Base-by-base conservation (phyloP, 1,140 invertebrate genomes). In the Drosophila seguyi region DNA sequence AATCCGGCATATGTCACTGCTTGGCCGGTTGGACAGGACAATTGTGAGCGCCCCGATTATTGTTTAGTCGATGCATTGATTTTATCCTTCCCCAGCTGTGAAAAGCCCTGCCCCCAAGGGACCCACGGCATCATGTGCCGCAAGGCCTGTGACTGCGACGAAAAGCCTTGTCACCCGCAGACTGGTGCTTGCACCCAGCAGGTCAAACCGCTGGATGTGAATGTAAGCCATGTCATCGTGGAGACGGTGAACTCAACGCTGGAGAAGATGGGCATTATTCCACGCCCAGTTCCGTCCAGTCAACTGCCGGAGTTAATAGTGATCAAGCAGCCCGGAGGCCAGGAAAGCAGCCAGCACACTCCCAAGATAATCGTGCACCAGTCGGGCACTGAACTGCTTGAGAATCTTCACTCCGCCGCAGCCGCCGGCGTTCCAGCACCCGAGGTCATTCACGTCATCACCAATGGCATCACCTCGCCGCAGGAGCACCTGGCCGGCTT, bases 181-280 rank as follows among this genome's bases (percentile, higher is more conserved):
- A 92, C 81, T 0, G 91, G 92, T 1, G 80, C 75, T 14, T 92
- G 92, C 25, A 27, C 68, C 20, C 42, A 63, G 4, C 59, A 66
- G 36, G 67, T 78, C 14, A 67, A 56, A 18, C 29, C 44, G 18
- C 56, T 65, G 0, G 66, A 50, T 8, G 41, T 88, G 2, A 92
- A 91, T 75, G 91, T 81, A 2, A 90, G 85, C 31, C 88, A 92
- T 29, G 85, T 81, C 6, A 88, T 93, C 67, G 91, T 92, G 34
- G 83, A 83, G 53, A 92, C 83, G 1, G 80, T 90, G 1, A 92
- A 92, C 60, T 91, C 90, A 5, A 92, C 91, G 4, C 79, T 91
- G 60, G 93, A 92, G 4, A 93, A 93, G 56, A 92, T 93, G 55
- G 94, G 93, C 45, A 91, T 81, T 36, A 91, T 92, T 31, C 80